Base-by-base conservation (phyloP, 2,888 invertebrate species). In the Epistrophella euchroma region DNA sequence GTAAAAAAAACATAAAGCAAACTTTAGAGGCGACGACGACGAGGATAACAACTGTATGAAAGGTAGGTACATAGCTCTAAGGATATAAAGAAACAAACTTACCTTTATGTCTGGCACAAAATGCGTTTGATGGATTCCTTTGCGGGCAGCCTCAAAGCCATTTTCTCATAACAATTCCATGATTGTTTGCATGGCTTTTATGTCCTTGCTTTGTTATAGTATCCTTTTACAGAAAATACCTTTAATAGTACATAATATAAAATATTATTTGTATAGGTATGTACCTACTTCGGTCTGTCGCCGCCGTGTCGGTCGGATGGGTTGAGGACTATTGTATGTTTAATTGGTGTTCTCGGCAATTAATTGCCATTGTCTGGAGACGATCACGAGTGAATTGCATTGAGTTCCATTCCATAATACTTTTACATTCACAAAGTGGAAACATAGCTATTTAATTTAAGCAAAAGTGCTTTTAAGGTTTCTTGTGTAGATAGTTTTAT, bases 111-210 rank as follows among this genome's bases (percentile, higher is more conserved):
- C 68, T 81, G 62, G 66, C 50, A 68, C 50, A 68, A 70, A 47
- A 73, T 64, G 68, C 37, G 78, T 74, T 64, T 81, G 75, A 86
- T 76, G 70, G 85, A 73, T 81, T 77, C 56, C 22, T 66, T 77
- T 77, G 70, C 72, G 73, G 58, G 10, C 17, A 72, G 68, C 68
- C 72, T 76, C 37, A 75, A 79, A 79, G 71, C 66, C 37, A 68
- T 68, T 60, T 60, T 35, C 50, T 71, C 73, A 56, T 45, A 71
- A 71, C 58, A 62, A 55, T 66, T 11, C 4, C 1, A 17, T 56
- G 66, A 76, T 80, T 84, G 72, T 84, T 62, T 58, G 58, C 10
- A 52, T 72, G 35, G 80, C 76, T 80, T 72, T 85, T 32, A 85
- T 47, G 72, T 85, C 60, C 60, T 81, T 60, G 55, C 66, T 72